Evolutionary conservation across 2,113 vertebrate species (phyloP).

Genomic region (Chrysemys picta): DNA sequence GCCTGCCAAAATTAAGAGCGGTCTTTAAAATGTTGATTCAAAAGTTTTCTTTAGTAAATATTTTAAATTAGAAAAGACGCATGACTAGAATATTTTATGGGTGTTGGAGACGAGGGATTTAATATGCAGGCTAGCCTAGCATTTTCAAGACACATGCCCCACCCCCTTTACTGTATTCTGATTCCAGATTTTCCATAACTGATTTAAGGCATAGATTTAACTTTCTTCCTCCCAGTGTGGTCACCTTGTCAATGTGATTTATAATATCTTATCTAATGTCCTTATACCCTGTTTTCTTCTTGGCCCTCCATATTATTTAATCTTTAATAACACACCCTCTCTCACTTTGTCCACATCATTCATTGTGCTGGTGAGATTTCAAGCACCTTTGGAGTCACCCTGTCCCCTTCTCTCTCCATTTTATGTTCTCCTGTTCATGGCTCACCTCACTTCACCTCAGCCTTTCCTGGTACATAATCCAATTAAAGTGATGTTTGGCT

Average conservation of each 20-base stretch:
- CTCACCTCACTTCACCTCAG: conserved; percentile 26
- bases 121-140: not conserved
- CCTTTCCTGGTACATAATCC: conserved; percentile 14
- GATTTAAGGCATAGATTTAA: not conserved
- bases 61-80: conserved; percentile 20
- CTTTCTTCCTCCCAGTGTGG: not conserved
- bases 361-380: accelerated
- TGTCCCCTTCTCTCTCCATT: not conserved
- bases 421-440: not conserved
- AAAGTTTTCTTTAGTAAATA: not conserved
- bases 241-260: not conserved
- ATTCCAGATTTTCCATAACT: not conserved
- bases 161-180: not conserved
- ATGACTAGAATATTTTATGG: not conserved
- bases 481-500: conserved; percentile 55
- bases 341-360: not conserved
- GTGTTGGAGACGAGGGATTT: not conserved
- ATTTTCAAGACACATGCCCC: not conserved
- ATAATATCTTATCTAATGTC: not conserved
- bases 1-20: not conserved
- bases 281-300: not conserved
- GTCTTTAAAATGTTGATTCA: not conserved
- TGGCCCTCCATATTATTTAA: not conserved
- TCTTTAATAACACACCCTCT: not conserved
- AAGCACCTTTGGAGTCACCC: not conserved